Percentiles rank a stretch among this genome's conserved stretches.
Evolutionary conservation across 92 coral and sea anemone species (phyloP).

Genomic region (Meandrina meandrites): DNA sequence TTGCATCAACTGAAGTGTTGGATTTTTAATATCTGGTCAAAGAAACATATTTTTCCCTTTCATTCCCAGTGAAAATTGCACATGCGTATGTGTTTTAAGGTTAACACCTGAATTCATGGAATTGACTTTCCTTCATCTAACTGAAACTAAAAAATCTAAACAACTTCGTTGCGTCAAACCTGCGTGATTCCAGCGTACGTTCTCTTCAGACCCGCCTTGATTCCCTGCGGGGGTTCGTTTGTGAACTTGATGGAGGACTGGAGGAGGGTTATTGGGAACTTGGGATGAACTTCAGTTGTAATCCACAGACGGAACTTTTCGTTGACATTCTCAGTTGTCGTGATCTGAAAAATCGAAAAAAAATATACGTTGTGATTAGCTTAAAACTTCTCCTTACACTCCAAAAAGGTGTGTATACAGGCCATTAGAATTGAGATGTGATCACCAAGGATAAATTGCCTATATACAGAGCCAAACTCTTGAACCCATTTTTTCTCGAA

Average conservation of each 20-base stretch:
- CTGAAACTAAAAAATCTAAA: background rate
- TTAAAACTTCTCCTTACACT: background rate
- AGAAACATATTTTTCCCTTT: too few relatives aligned
- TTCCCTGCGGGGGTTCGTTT: constrained; percentile 98
- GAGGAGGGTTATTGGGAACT: constrained; percentile 93
- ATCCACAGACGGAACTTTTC: constrained; percentile 97
- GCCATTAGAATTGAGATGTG: background rate
- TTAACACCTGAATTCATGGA: background rate
- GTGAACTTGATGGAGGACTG: constrained; percentile 98
- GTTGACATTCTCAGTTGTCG: constrained; percentile 86
- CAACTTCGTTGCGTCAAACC: constrained; percentile 46
- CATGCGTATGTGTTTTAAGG: too few relatives aligned
- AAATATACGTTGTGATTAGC: background rate
- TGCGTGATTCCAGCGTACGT: constrained; percentile 97
- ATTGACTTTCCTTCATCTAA: background rate
- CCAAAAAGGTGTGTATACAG: background rate
- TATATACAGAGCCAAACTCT: background rate
- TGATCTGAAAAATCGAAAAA: constrained; percentile 54
- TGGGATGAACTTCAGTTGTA: constrained; percentile 97
- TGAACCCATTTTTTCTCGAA: too few relatives aligned
- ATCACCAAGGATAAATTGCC: background rate
- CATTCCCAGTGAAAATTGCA: too few relatives aligned
- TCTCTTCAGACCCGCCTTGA: constrained; percentile 96
- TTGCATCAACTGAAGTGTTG: too few relatives aligned
- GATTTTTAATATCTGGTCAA: too few relatives aligned